Conservation (phyloP, 2,797 vertebrate species). For the Decapterus maruadsi region DNA sequence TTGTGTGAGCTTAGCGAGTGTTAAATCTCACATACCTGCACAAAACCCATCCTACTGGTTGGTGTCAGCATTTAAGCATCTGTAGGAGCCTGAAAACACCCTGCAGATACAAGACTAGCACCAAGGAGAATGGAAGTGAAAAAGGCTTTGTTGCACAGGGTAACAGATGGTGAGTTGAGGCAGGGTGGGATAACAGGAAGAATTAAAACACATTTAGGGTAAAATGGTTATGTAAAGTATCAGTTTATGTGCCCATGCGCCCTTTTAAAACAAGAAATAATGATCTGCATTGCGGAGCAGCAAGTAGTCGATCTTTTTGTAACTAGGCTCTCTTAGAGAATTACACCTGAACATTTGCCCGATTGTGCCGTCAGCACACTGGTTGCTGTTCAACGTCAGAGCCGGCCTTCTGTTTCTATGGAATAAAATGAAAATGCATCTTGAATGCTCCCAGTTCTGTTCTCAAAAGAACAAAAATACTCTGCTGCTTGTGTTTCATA, state of each 20-base stretch:
- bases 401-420: constrained; percentile 40
- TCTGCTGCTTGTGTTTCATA: constrained; percentile 61
- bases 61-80: constrained; percentile 36
- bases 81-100: constrained; percentile 46
- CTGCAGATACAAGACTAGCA: constrained; percentile 28
- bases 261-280: constrained; percentile 17
- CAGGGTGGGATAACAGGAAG: constrained; percentile 24
- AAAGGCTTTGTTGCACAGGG: constrained; percentile 44
- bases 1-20: constrained; percentile 37
- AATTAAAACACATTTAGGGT: constrained; percentile 41
- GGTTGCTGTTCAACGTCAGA: constrained; percentile 51
- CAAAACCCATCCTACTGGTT: constrained; percentile 35
- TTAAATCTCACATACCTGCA: constrained; percentile 54
- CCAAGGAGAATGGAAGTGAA: constrained; percentile 36
- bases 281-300: background rate
- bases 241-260: background rate
- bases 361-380: constrained; percentile 34
- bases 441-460: constrained; percentile 46
- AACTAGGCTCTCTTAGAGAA: background rate
- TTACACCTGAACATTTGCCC: constrained; percentile 17
- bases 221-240: constrained; percentile 9
- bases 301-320: constrained; percentile 14
- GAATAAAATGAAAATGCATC: constrained; percentile 51
- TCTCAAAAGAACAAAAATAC: constrained; percentile 64
- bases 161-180: constrained; percentile 47